These are phyloP conservation scores for Phalloptychus januarius DNA, from an alignment of 2,797 vertebrate genomes.

Conservation along the genomic window DNA sequence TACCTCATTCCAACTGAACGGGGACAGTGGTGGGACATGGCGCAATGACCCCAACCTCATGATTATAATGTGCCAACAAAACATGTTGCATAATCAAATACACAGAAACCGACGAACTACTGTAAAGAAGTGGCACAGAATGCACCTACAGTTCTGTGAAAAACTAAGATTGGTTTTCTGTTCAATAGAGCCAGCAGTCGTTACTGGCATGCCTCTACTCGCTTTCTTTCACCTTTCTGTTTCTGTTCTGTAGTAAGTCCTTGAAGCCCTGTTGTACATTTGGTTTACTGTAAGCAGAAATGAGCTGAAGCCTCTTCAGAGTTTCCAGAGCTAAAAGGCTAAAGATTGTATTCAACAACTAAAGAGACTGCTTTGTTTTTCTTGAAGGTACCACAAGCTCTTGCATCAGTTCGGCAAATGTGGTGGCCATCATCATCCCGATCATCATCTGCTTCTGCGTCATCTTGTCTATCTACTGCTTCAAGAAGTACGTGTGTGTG, in stretches of 20 bases:
- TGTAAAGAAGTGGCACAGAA: not conserved
- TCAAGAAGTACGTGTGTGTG: constrained; percentile 53
- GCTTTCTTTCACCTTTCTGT: not conserved
- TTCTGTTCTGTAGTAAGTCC: not conserved
- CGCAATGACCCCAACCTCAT: not conserved
- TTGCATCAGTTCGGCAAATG: not conserved
- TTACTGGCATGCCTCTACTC: not conserved
- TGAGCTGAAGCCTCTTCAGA: not conserved
- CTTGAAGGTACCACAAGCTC: constrained; percentile 13
- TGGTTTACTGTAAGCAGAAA: not conserved
- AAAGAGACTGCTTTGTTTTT: not conserved
- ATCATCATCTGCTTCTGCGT: constrained; percentile 44
- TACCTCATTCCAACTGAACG: not conserved
- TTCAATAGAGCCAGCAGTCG: not conserved
- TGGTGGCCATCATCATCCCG: constrained; percentile 43
- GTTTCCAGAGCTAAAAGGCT: not conserved
- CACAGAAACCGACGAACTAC: not conserved
- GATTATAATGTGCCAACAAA: not conserved
- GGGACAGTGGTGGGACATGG: not conserved
- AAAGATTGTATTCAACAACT: not conserved
- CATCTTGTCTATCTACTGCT: constrained; percentile 64
- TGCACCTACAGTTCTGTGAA: not conserved
- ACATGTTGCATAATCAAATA: not conserved
- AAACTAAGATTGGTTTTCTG: not conserved
- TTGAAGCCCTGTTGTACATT: not conserved